These are phyloP conservation scores for Phylloscopus trochilus DNA, from an alignment of 2,113 vertebrate genomes.

Conservation along the genomic window DNA sequence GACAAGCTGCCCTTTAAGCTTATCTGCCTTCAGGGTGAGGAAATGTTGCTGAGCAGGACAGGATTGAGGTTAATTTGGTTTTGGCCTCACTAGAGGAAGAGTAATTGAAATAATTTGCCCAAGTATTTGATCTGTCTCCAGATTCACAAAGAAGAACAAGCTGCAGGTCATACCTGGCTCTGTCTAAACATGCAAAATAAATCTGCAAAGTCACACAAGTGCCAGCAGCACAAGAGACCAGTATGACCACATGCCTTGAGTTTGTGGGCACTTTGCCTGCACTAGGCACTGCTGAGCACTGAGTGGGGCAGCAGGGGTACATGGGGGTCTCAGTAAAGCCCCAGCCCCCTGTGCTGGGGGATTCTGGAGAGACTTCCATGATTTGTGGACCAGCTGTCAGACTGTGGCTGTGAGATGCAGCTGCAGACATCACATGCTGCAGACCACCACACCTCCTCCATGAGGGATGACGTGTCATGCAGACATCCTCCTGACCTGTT, in stretches of 20 bases:
- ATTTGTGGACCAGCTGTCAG: not conserved
- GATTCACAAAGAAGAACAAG: not conserved
- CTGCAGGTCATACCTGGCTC: not conserved
- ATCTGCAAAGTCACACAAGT: not conserved
- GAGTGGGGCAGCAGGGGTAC: not conserved
- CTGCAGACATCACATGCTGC: not conserved
- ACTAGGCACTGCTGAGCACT: not conserved
- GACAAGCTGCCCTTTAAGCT: not conserved
- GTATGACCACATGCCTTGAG: fast-evolving
- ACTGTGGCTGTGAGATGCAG: not conserved
- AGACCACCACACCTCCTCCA: not conserved
- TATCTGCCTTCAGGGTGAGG: not conserved
- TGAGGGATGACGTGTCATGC: fast-evolving
- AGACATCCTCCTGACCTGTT: not conserved
- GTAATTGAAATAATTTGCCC: not conserved
- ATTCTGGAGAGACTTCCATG: not conserved
- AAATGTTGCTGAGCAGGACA: not conserved
- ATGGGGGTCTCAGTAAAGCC: fast-evolving
- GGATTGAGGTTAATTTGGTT: not conserved
- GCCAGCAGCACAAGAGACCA: fast-evolving
- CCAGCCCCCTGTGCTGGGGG: fast-evolving
- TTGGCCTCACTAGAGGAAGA: not conserved
- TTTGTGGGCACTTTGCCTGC: not conserved
- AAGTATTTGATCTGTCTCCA: not conserved
- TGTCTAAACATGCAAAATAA: not conserved